Evolutionary conservation across 1,140 invertebrate species (phyloP), one percentile per base, ranked within the genome.

Genomic region (Venturia canescens): DNA sequence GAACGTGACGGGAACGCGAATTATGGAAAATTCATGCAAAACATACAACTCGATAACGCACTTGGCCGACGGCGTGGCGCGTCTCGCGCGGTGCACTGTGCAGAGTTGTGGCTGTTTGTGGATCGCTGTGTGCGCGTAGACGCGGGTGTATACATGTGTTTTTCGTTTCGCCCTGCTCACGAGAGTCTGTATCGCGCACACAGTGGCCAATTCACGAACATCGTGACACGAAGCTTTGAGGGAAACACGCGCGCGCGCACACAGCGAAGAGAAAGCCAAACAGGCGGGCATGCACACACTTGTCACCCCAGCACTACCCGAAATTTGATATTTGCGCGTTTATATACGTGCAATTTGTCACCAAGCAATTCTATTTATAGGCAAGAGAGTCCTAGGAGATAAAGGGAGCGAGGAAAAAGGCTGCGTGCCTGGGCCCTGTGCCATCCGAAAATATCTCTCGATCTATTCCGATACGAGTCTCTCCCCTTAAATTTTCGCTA

Each of bases 21-120:
- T 82, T 82, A 82, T 82, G 81, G 78, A 82, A 82, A 82, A 82
- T 82, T 82, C 81, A 82, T 82, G 81, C 81, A 82, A 82, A 82
- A 78, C 66, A 82, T 79, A 80, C 81, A 83, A 83, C 82, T 83
- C 82, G 82, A 80, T 83, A 83, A 83, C 74, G 75, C 57, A 83
- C 82, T 80, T 48, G 60, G 63, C 63, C 67, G 60, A 60, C 75
- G 63, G 44, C 11, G 16, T n/a, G 9, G 29, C 57, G 27, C 57
- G 26, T 69, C 66, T 31, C 27, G 50, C 15, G 38, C 18, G n/a
- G 50, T 53, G 18, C n/a, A 53, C n/a, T n/a, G n/a, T n/a, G 18
- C 13, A 44, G 38, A 44, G 38, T 44, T 44, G 38, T 44, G 38
- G 38, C 13, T 44, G 38, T 44, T 44, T 11, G 38, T 44, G 38